Evolutionary conservation across 2,797 vertebrate species (phyloP).

Genomic region (Myotis daubentonii): DNA sequence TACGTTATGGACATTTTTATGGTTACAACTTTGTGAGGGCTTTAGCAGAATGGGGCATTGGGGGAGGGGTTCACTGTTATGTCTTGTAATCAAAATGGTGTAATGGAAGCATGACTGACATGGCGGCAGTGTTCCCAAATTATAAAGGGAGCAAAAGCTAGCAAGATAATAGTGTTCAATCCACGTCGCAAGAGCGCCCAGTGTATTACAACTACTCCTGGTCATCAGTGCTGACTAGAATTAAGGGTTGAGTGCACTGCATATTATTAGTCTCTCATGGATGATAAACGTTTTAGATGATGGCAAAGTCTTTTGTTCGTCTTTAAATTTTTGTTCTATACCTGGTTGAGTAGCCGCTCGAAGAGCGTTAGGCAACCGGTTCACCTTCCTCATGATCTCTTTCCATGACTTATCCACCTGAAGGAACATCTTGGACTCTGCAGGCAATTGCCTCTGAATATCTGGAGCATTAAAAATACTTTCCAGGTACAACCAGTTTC

Average conservation of each 20-base stretch:
- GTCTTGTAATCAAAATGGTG: background rate
- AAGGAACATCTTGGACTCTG: slow-evolving; percentile 92
- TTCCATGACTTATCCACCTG: slow-evolving; percentile 93
- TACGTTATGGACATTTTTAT: background rate
- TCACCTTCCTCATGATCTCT: slow-evolving; percentile 90
- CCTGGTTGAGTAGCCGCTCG: slow-evolving; percentile 88
- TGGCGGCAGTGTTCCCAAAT: background rate
- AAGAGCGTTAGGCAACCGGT: slow-evolving; percentile 88
- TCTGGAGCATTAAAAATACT: slow-evolving; percentile 92
- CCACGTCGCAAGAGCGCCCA: background rate
- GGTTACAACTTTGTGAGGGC: background rate
- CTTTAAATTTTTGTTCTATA: slow-evolving; percentile 68
- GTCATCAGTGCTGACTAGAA: background rate
- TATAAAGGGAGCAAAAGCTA: background rate
- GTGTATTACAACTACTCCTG: background rate
- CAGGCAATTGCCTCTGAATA: slow-evolving; percentile 90
- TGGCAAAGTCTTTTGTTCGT: background rate
- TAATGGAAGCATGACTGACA: background rate
- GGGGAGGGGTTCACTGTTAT: background rate
- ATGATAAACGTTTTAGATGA: background rate
- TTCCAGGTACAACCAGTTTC: slow-evolving; percentile 92
- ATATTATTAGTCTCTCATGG: background rate
- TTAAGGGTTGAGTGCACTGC: background rate
- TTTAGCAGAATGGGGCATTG: background rate
- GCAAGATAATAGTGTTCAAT: background rate